These are phyloP conservation scores for Urocyon cinereoargenteus DNA, from an alignment of 2,797 vertebrate genomes.

Conservation along the genomic window DNA sequence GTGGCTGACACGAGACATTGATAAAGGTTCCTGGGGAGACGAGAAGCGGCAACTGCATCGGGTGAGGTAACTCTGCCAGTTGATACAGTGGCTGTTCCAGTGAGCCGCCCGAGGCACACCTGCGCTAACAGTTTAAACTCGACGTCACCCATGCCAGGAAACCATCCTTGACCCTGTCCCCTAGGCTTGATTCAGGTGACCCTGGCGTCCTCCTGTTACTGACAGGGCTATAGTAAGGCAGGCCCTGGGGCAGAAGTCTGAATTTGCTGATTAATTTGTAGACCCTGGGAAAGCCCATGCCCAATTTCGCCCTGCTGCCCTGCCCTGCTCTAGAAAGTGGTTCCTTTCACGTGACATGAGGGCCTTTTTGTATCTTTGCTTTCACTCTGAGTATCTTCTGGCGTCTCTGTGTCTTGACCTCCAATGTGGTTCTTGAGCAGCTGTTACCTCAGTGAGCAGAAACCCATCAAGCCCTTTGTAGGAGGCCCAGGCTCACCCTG, in stretches of 20 bases:
- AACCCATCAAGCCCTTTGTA: not conserved
- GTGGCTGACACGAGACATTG: not conserved
- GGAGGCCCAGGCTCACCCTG: not conserved
- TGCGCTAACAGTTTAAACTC: not conserved
- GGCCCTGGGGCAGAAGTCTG: not conserved
- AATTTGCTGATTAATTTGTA: not conserved
- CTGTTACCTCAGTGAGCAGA: not conserved
- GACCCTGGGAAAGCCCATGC: not conserved
- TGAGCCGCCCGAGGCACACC: not conserved
- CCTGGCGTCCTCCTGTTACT: fast-evolving
- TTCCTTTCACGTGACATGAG: fast-evolving
- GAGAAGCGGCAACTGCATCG: not conserved
- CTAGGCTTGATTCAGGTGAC: not conserved
- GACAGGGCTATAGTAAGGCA: not conserved
- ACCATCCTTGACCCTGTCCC: not conserved
- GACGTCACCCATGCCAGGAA: not conserved
- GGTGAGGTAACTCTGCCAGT: not conserved
- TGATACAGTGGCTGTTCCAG: not conserved
- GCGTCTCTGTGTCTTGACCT: not conserved
- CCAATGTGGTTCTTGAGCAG: not conserved
- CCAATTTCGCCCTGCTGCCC: fast-evolving
- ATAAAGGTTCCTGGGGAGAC: not conserved
- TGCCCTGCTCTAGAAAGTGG: fast-evolving
- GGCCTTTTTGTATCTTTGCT: not conserved
- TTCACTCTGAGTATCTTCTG: not conserved